Percentiles rank a stretch among this genome's conserved stretches.
Conservation (phyloP, 2,888 invertebrate genomes). For the Hesperia comma region DNA sequence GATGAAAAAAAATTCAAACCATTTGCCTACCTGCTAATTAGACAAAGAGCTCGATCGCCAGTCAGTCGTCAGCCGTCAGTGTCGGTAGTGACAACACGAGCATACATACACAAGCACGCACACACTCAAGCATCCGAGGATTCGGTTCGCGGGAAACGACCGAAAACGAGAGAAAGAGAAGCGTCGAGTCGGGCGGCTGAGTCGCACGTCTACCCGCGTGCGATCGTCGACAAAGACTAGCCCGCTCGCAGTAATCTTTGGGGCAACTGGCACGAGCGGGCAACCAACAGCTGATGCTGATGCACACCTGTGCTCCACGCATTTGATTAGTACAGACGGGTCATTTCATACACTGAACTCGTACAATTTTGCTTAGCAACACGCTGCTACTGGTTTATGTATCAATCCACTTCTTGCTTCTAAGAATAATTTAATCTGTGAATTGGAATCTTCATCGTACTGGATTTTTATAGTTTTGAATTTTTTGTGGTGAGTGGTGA, state of each 20-base stretch:
- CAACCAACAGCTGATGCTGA: conserved; percentile 73
- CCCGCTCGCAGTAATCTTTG: conserved; percentile 18
- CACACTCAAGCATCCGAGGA: conserved; percentile 64
- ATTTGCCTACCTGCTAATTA: conserved; percentile 80
- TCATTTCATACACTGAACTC: not conserved
- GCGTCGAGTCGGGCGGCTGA: conserved; percentile 50
- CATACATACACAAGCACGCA: conserved; percentile 73
- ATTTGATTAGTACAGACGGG: conserved; percentile 18
- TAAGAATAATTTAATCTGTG: too few species aligned
- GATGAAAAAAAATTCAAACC: conserved; percentile 60
- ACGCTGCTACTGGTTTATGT: not conserved
- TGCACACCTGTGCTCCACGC: conserved; percentile 69
- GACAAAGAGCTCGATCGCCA: conserved; percentile 75
- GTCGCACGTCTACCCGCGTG: conserved; percentile 65
- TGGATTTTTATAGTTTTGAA: not conserved
- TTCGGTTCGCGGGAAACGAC: conserved; percentile 55
- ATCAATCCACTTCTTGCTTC: not conserved
- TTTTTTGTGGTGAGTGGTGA: too few species aligned
- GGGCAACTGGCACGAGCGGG: conserved; percentile 60
- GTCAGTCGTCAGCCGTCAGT: conserved; percentile 21
- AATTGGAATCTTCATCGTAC: not conserved
- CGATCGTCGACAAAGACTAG: conserved; percentile 73
- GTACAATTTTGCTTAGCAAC: not conserved
- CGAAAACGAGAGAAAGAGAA: conserved; percentile 44
- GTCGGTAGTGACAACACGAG: conserved; percentile 62